Base-by-base conservation (phyloP, 2,888 invertebrate genomes). In the Himalopsyche japonica region DNA sequence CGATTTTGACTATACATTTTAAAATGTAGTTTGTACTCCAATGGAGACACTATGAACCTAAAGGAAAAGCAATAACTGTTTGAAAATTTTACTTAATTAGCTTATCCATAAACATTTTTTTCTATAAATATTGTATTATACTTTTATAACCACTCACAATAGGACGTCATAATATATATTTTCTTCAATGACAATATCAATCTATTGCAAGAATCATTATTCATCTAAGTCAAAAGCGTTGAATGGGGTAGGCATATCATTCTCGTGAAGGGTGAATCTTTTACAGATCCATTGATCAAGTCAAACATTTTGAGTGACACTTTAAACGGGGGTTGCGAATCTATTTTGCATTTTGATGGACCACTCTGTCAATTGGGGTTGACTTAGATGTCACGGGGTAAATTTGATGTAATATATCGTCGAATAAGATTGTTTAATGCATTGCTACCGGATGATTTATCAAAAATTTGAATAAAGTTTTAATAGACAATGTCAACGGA, bases 311-410 rank as follows among this genome's bases (percentile, higher is more conserved):
- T 82, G 76, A 82, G 82, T 82, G 82, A 82, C 82, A 82, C 76
- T 47, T 82, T 27, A 15, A 76, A 76, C 27, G 37, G 49, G 78
- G 64, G 78, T 37, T 43, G 82, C 7, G 43, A 30, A 82, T 82
- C 57, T 79, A 82, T 82, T 82, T 82, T 64, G 48, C 70, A 82
- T 79, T 82, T 82, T 82, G 82, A 82, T 82, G 79, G 79, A 79
- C 82, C 70, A 48, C 34, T 70, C 49, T 70, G 82, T 78, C 78
- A 78, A 78, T 78, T 82, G 57, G 78, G 24, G 43, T 37, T 37
- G 43, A 70, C 37, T 32, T 34, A 78, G 78, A 27, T 78, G 82
- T 82, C 77, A 78, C 15, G 37, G 79, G 8, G 79, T 79, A 37
- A n/a, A 37, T 79, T 43, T 15, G 12, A n/a, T 34, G 34, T 43